phyloP scores from a whole-genome alignment of 2,888 invertebrate species.

The Pyrrhosoma nymphula region DNA sequence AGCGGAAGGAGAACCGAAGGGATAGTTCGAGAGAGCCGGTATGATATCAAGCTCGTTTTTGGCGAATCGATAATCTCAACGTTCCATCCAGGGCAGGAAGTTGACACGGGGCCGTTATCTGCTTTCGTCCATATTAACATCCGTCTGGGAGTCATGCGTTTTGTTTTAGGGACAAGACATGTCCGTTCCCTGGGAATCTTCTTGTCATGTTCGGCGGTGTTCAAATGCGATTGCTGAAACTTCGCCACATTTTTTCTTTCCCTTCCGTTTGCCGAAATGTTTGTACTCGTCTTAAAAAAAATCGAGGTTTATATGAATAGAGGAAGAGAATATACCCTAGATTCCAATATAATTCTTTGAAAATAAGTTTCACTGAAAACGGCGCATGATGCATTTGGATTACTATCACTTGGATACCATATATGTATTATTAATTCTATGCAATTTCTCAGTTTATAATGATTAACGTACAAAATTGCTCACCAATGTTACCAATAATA shows the following conservation, averaged over 20 bases:
- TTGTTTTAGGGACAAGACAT: background rate
- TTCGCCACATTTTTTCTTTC: background rate
- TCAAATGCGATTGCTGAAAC: background rate
- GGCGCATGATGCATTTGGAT: no score
- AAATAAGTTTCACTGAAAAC: no score
- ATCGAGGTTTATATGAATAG: no score
- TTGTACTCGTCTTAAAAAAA: no score
- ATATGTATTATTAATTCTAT: no score
- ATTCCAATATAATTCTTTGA: no score
- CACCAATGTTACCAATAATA: no score
- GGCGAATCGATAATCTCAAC: background rate
- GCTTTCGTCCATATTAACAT: background rate
- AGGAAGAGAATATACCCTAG: no score
- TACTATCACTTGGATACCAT: no score
- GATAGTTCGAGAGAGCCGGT: background rate
- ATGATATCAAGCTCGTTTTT: background rate
- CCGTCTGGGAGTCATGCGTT: background rate
- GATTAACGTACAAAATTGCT: no score
- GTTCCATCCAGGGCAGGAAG: background rate
- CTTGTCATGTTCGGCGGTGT: background rate
- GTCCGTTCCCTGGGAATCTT: background rate
- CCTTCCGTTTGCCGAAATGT: background rate
- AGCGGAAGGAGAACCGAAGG: background rate
- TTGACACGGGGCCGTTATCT: background rate
- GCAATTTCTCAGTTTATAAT: no score